Evolutionary conservation across 2,113 vertebrate species (phyloP).

Genomic region (Alaudala cheleensis): DNA sequence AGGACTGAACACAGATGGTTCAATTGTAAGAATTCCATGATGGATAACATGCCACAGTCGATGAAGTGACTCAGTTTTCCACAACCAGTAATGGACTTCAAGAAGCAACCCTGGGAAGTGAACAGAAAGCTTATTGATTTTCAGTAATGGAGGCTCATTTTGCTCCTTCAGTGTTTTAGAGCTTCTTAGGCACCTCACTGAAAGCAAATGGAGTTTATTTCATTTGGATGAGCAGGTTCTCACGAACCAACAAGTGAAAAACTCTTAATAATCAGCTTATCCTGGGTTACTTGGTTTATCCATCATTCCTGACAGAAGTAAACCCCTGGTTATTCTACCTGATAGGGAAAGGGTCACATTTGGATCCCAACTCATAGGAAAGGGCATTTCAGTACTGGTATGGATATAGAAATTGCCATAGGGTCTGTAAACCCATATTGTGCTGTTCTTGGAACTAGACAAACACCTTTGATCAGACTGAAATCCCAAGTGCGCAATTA

Average conservation of each 20-base stretch:
- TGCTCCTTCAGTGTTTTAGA: not conserved
- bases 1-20: not conserved
- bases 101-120: not conserved
- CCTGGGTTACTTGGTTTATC: not conserved
- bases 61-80: not conserved
- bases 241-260: not conserved
- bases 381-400: not conserved
- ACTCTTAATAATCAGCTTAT: not conserved
- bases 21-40: not conserved
- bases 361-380: not conserved
- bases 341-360: not conserved
- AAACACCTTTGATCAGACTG: not conserved
- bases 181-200: not conserved
- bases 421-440: not conserved
- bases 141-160: not conserved
- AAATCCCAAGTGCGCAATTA: not conserved
- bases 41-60: not conserved
- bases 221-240: not conserved
- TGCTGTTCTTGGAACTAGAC: not conserved
- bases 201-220: not conserved
- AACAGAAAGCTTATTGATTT: not conserved
- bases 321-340: not conserved
- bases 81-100: not conserved
- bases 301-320: not conserved
- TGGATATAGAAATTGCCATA: not conserved